Conservation (phyloP, 2,797 vertebrate genomes). For the Peromyscus eremicus region DNA sequence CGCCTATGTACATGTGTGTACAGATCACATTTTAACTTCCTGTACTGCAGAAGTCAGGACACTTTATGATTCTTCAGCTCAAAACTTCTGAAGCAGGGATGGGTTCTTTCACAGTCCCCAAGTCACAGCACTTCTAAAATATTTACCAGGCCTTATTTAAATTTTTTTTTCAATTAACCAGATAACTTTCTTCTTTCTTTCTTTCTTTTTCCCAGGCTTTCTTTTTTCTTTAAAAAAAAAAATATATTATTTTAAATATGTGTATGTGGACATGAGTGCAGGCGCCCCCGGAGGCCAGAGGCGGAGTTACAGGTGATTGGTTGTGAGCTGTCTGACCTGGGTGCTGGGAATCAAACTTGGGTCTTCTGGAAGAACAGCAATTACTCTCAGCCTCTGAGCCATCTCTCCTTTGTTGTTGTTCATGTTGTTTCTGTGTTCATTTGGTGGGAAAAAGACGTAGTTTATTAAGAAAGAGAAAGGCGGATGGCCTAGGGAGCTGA, state of each 20-base stretch:
- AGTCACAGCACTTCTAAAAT: background rate
- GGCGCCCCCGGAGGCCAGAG: background rate
- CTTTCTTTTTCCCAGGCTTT: too few species aligned
- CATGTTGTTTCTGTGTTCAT: background rate
- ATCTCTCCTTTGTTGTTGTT: background rate
- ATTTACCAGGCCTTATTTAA: constrained; percentile 21
- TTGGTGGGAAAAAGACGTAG: background rate
- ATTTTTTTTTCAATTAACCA: background rate
- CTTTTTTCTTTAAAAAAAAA: background rate
- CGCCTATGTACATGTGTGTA: too few species aligned
- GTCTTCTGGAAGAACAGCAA: background rate
- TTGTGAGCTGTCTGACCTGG: background rate
- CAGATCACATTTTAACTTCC: constrained; percentile 23
- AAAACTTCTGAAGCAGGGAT: background rate
- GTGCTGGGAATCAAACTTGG: background rate
- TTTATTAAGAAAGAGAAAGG: background rate
- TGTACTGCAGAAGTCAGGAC: background rate
- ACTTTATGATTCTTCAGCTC: background rate
- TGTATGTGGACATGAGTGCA: background rate
- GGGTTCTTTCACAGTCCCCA: constrained; percentile 44
- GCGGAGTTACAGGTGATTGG: background rate
- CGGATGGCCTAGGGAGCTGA: too few species aligned
- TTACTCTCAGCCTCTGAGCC: background rate
- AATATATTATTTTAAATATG: background rate
- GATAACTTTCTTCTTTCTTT: background rate